Base-by-base conservation (phyloP, 2,888 invertebrate genomes). In the Stenoptilia bipunctidactyla region DNA sequence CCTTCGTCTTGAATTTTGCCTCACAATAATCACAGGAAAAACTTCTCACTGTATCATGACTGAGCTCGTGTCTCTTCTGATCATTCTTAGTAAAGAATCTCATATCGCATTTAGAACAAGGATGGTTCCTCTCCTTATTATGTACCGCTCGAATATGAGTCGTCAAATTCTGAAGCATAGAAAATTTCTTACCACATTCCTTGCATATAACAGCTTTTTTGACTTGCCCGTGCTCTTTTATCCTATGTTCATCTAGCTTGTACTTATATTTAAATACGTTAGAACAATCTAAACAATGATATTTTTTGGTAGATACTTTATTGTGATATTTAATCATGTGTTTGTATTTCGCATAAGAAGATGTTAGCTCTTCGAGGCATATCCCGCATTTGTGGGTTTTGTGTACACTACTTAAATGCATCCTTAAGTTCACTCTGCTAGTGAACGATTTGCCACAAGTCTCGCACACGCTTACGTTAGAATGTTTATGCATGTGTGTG, bases 401-500 rank as follows among this genome's bases (percentile, higher is more conserved):
- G 12, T 72, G 71, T 13, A 57, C 41, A 0, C 52, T 43, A 4
- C 51, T 47, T 0, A 66, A 47, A 13, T 73, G 73, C 5, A 50
- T 46, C 1, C 65, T 45, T 1, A 73, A 41, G 27, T 64, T 62
- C 0, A 53, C 6, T 0, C 63, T 46, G 27, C 66, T 70, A 0
- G 61, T 65, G 40, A 58, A 70, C 0, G 60, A 58, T 0, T 46
- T 39, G 0, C 68, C 70, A 30, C 70, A 70, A 0, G 48, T 55
- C 4, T 69, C 69, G 2, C 70, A 70, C 0, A 69, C 59, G 30
- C 69, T 59, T 33, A 61, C 58, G 0, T 48, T 53, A 4, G 56
- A 66, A 41, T 70, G 70, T 0, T 40, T 43, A 20, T 70, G 64
- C 70, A 69, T 70, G 15, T 70, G 70, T 2, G 59, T 53, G 0